phyloP scores from a whole-genome alignment of 2,888 invertebrate genomes.

The Anticlea derivata region DNA sequence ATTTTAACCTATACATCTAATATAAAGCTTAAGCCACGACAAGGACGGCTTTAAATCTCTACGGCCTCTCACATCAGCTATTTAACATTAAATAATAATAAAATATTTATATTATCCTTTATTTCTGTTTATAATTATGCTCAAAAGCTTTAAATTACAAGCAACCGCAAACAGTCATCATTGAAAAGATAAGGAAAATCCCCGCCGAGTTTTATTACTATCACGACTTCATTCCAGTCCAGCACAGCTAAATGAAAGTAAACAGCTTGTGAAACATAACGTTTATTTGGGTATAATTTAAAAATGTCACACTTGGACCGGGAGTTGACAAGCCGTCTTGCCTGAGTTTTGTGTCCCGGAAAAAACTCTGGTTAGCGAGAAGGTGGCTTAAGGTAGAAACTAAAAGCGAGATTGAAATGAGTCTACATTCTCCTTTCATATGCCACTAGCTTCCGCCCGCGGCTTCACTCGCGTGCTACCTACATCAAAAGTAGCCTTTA shows the following conservation, averaged over 20 bases:
- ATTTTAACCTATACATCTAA: too few species aligned
- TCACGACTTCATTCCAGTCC: constrained; percentile 21
- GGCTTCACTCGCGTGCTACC: too few species aligned
- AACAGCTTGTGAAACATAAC: constrained; percentile 41
- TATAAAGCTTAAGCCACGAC: too few species aligned
- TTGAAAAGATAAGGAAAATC: constrained; percentile 14
- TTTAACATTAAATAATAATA: too few species aligned
- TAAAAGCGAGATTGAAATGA: neutral
- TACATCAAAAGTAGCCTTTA: too few species aligned
- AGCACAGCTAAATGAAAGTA: constrained; percentile 33
- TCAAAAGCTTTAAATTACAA: neutral
- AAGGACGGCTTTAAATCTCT: too few species aligned
- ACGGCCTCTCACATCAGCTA: too few species aligned
- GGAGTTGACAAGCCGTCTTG: constrained; percentile 44
- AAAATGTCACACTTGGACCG: constrained; percentile 42
- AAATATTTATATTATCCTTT: too few species aligned
- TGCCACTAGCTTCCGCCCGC: too few species aligned
- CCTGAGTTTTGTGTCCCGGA: constrained; percentile 40
- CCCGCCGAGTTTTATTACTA: constrained; percentile 13
- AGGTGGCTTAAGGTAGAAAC: constrained; percentile 7
- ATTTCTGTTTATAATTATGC: neutral
- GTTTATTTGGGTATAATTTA: constrained; percentile 48
- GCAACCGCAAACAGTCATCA: constrained; percentile 11
- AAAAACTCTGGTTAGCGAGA: constrained; percentile 30
- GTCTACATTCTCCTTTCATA: too few species aligned